Base-by-base conservation (phyloP, 2,888 invertebrate species). In the Dendrolimus pini region DNA sequence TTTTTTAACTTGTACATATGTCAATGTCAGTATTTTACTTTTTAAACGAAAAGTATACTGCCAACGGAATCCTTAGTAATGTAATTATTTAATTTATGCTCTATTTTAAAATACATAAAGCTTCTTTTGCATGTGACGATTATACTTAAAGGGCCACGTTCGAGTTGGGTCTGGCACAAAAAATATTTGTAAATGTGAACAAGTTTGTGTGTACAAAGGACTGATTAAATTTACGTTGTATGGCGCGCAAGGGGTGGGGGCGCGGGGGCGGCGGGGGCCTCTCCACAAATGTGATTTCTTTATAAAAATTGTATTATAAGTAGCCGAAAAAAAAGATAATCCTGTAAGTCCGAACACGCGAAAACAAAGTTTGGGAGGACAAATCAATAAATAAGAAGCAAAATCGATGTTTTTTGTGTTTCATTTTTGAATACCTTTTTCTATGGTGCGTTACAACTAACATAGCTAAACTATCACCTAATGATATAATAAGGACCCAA, bases 361-460 rank as follows among this genome's bases (percentile, higher is more conserved):
- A 82, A 83, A 83, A 85, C 81, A 81, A 82, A 82, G 81, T 84
- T 86, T 83, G 82, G 78, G 79, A 85, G 88, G 86, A 88, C 87
- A 82, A 83, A 88, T 85, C 83, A 89, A 89, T 90, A 90, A 90
- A 91, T 89, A 87, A 83, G 83, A 89, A 83, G 83, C 82, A 83
- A 88, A 30, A 88, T 86, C 83, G 79, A 79, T 53, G 58, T 65
- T 60, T 61, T 54, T 56, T 71, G 77, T 74, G 80, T 86, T 88
- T 87, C 70, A 82, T 86, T 87, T 78, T 18, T 47, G 41, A 41
- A 10, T 55, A 41, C 55, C 55, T 52, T 30, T 30, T 6, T 30
- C 30, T 30, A 30, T 30, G 3, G 3, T 30, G 6, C 30, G 30
- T 6, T 30, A 0, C 30, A 30, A 30, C 30, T 30, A 14, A 30